Base-by-base conservation (phyloP, 2,113 vertebrate species). In the Epinephelus cyanopodus region DNA sequence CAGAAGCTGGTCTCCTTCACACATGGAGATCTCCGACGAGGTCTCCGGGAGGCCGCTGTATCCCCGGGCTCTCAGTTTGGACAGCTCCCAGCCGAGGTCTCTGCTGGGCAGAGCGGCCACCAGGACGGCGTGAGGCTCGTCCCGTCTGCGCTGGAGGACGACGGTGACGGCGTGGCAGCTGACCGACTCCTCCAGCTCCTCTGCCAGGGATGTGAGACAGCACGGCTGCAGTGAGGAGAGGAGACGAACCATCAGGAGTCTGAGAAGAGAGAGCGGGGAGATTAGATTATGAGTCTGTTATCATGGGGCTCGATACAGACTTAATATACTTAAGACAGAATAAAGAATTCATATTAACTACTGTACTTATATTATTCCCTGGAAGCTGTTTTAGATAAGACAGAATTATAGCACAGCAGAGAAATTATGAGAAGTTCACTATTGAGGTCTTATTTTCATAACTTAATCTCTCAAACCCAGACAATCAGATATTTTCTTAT, bases 1-100 rank as follows among this genome's bases (percentile, higher is more conserved):
- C 71, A 96, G 83, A 62, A 98, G 92, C 79, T 96, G 96, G 5
- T 98, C 96, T 84, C 96, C 96, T 82, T 99, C 96, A 83, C 72
- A 87, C 92, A 99, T 92, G 61, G 87, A 84, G 74, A 98, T 96
- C 66, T 95, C 94, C 0, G 92, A 61, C 0, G 95, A 96, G 23
- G 95, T 91, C 50, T 97, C 95, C 58, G 89, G 87, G n/a, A 94
- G 94, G 6, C 93, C 94, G 27, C 70, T 74, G 79, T 95, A 96
- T 1, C 94, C 95, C 77, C 90, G 92, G 1, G 90, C 88, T 25
- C 58, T 81, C 60, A 97, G 93, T 57, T 71, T 93, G 80, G 90
- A 86, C 74, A 97, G 61, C 33, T 95, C 91, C 79, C 95, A 93
- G 74, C 80, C 83, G 85, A 97, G 89, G 76, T 96, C 95, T 82